Evolutionary conservation across 1,140 invertebrate species (phyloP), one percentile per base, ranked within the genome.

Genomic region (Tetragnatha versicolor): DNA sequence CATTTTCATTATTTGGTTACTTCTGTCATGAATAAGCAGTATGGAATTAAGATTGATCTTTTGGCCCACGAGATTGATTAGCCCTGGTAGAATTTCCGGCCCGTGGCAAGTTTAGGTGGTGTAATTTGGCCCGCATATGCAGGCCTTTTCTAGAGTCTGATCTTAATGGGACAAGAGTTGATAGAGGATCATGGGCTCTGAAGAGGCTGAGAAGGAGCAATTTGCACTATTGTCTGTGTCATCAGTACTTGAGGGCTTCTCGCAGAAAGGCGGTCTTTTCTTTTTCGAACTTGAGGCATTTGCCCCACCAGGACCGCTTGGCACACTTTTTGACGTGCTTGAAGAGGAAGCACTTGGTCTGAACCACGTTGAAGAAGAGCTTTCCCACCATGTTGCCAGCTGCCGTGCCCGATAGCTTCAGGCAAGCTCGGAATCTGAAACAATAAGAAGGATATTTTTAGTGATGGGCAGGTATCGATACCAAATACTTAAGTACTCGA

Each of bases 291-390:
- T 89, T 89, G 14, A 90, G 84, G 83, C 96, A 97, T 81, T 91
- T 92, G 1, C 94, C 94, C 92, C 92, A 93, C 90, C 92, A 93
- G 2, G 91, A 91, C 10, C 90, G 87, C 81, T 92, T 89, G 14
- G 88, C 86, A 86, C 95, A 97, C 1, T 91, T 86, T 79, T 90
- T 90, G 79, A 93, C 90, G 1, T 90, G 88, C 82, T 94, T 94
- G 14, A 98, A 86, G 0, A 93, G 89, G 85, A 98, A 98, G 84
- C 95, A 98, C 83, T 95, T 93, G 0, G 93, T 95, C 84, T 95
- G 93, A 2, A 97, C 91, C 0, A 97, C 88, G 85, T 97, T 96
- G 88, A 98, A 98, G 87, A 96, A 98, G 7, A 98, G 87, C 83
- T 94, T 94, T 2, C 96, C 95, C 82, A 98, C 94, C 79, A 97